Evolutionary conservation across 2,888 invertebrate species (phyloP).

Genomic region (Monopis laevigella): DNA sequence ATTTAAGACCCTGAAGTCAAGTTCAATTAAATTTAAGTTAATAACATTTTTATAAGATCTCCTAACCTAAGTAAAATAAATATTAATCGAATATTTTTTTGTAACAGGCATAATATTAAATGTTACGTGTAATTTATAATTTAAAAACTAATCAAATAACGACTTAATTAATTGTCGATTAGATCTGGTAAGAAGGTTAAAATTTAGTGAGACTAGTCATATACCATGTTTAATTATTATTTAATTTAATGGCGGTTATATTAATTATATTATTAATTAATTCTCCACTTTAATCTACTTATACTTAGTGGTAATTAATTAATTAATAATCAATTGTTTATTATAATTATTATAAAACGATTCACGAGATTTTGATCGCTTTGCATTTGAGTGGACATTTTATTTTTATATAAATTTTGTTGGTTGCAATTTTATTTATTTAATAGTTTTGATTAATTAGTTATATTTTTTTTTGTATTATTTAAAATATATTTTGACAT

Average conservation of each 20-base stretch:
- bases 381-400: slow-evolving; percentile 2
- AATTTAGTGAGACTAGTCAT: slow-evolving; percentile 43
- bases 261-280: background rate
- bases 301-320: slow-evolving; percentile 1
- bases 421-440: too few relatives aligned
- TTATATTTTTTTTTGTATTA: slow-evolving; percentile 21
- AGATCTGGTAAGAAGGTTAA: slow-evolving; percentile 2
- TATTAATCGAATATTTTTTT: too few relatives aligned
- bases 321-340: background rate
- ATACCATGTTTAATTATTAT: slow-evolving; percentile 23
- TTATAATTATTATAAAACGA: background rate
- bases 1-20: slow-evolving; percentile 8
- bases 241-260: slow-evolving; percentile 2
- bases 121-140: too few relatives aligned
- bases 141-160: too few relatives aligned
- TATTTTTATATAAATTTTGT: too few relatives aligned
- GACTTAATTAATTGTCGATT: too few relatives aligned
- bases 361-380: too few relatives aligned
- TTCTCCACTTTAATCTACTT: background rate
- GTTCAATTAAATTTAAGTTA: slow-evolving; percentile 10
- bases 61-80: slow-evolving; percentile 12
- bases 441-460: slow-evolving; percentile 24
- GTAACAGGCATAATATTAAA: too few relatives aligned
- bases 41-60: slow-evolving; percentile 9
- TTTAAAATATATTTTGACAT: slow-evolving; percentile 22